Percentiles rank a stretch among this genome's conserved stretches.
Conservation (phyloP, 2,888 invertebrate species). For the Caenorhabditis panamensis region DNA sequence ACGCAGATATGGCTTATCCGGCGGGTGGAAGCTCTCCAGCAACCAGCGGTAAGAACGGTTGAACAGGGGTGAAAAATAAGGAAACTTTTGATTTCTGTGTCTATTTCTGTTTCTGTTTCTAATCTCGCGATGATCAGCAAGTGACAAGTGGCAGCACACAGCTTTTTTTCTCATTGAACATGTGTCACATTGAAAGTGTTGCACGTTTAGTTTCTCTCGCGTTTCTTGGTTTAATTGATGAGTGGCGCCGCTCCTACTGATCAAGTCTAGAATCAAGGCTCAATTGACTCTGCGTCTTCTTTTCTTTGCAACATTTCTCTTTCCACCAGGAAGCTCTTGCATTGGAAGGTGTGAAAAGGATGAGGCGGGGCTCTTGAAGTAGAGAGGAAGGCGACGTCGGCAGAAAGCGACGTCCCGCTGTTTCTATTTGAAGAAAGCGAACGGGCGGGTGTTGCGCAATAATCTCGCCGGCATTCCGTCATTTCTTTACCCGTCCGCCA, state of each 20-base stretch:
- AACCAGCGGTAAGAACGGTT: slow-evolving; percentile 42
- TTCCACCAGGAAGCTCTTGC: neutral
- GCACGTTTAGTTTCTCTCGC: slow-evolving; percentile 36
- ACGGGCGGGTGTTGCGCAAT: slow-evolving; percentile 45
- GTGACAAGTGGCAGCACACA: slow-evolving; percentile 45
- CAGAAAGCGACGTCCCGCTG: neutral
- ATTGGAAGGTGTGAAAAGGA: neutral
- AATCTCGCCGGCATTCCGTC: slow-evolving; percentile 32
- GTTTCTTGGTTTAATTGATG: slow-evolving; percentile 50
- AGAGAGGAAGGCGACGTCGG: too few species aligned
- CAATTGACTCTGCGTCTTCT: neutral
- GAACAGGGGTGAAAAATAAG: too few species aligned
- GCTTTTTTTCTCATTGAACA: slow-evolving; percentile 47
- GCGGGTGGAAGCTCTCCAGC: slow-evolving; percentile 44
- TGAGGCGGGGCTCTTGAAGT: neutral
- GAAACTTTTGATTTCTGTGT: too few species aligned
- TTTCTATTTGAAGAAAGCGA: slow-evolving; percentile 21
- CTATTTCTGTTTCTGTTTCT: slow-evolving; percentile 23
- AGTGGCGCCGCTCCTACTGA: slow-evolving; percentile 1
- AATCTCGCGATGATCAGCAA: slow-evolving; percentile 22
- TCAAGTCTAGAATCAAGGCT: slow-evolving; percentile 8
- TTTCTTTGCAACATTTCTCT: neutral
- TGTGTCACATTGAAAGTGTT: slow-evolving; percentile 46
- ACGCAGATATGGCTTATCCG: slow-evolving; percentile 25
- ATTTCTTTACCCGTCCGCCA: slow-evolving; percentile 19